Conservation (phyloP, 1,140 invertebrate species). For the Eupeodes corollae region DNA sequence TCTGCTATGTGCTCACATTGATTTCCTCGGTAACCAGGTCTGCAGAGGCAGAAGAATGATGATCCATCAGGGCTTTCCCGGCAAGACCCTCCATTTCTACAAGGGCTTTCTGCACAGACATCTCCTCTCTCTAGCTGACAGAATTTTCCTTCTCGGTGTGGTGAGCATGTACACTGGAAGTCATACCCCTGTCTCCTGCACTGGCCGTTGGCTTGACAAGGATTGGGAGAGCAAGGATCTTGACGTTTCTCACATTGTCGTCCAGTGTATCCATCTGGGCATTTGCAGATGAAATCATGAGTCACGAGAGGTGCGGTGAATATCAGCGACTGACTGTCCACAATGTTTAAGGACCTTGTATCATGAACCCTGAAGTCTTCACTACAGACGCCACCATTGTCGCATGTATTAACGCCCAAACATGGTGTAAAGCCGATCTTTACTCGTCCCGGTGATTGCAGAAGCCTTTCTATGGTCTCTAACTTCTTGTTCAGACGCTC, state of each 20-base stretch:
- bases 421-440: constrained; percentile 65
- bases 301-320: constrained; percentile 66
- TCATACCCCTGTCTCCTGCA: constrained; percentile 71
- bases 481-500: constrained; percentile 53
- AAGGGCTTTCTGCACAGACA: constrained; percentile 71
- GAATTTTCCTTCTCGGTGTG: constrained; percentile 63
- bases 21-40: constrained; percentile 77
- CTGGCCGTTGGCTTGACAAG: constrained; percentile 67
- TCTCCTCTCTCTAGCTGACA: constrained; percentile 75
- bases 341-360: constrained; percentile 47
- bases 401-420: constrained; percentile 43
- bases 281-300: constrained; percentile 69
- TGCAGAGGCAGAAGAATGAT: constrained; percentile 80
- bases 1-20: constrained; percentile 76
- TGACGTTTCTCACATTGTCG: constrained; percentile 68
- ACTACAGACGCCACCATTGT: constrained; percentile 65
- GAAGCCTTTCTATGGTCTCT: constrained; percentile 47
- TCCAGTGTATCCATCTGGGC: constrained; percentile 66
- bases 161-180: constrained; percentile 70
- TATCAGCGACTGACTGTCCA: constrained; percentile 64
- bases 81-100: constrained; percentile 80
- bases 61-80: constrained; percentile 72
- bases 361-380: constrained; percentile 58
- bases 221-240: constrained; percentile 84
- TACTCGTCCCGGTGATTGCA: constrained; percentile 41